Conservation (phyloP, 2,888 invertebrate genomes). For the Nephrotoma appendiculata region DNA sequence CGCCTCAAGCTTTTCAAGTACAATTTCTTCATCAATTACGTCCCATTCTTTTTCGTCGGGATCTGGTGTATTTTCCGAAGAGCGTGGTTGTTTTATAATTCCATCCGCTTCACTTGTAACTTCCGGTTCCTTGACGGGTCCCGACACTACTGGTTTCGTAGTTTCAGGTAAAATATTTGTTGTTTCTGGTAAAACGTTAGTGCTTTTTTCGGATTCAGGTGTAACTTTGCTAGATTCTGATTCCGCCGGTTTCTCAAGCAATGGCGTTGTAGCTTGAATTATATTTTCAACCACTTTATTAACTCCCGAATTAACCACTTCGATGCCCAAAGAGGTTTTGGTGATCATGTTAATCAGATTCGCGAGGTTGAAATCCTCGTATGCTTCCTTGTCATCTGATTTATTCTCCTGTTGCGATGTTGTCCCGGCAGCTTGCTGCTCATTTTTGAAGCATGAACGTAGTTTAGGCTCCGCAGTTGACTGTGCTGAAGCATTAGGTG, state of each 20-base stretch:
- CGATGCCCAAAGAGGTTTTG: not conserved
- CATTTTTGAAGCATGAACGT: not conserved
- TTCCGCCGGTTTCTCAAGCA: not conserved
- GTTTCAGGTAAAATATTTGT: not conserved
- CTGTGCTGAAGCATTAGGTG: constrained; percentile 7
- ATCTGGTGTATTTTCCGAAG: not conserved
- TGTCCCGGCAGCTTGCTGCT: not conserved
- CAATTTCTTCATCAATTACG: constrained; percentile 4
- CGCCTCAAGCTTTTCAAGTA: not conserved
- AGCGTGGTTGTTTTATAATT: not conserved
- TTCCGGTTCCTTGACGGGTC: not conserved
- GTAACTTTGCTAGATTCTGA: not conserved
- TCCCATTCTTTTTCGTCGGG: constrained; percentile 2
- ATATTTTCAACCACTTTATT: not conserved
- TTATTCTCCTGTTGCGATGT: not conserved
- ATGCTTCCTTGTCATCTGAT: not conserved
- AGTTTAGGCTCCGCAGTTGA: not conserved
- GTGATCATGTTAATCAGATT: not conserved
- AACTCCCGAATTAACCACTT: not conserved
- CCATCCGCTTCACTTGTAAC: not conserved
- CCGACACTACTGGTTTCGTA: not conserved
- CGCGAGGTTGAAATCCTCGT: not conserved
- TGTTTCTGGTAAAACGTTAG: not conserved
- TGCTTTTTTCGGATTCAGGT: not conserved
- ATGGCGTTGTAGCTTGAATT: not conserved